Conservation (phyloP, 2,113 vertebrate species). For the Oceanites oceanicus region DNA sequence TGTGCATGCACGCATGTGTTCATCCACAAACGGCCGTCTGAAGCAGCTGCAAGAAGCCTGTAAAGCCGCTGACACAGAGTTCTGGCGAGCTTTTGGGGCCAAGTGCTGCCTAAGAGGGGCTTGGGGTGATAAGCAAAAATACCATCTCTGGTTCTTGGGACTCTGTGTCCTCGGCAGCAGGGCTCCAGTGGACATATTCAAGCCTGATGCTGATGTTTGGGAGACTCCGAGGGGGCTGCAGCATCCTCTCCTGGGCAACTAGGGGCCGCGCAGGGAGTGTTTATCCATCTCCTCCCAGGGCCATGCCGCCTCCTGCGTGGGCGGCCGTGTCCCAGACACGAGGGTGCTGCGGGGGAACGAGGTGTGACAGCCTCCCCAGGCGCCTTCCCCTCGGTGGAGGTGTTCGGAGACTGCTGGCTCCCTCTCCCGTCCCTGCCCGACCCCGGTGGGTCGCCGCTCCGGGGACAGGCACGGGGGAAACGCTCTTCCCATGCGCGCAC, state of each 20-base stretch:
- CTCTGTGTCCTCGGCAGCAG: not conserved
- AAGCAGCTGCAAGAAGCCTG: not conserved
- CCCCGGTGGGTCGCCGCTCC: accelerated
- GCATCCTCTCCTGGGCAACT: not conserved
- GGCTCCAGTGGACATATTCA: not conserved
- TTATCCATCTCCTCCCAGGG: not conserved
- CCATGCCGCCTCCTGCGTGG: not conserved
- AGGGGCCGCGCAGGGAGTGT: accelerated
- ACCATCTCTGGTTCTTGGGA: not conserved
- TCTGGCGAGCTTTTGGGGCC: not conserved
- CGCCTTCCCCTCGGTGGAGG: accelerated
- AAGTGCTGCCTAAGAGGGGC: not conserved
- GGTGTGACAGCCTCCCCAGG: no score
- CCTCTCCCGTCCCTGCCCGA: not conserved
- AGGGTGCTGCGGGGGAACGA: accelerated
- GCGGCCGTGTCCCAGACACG: not conserved
- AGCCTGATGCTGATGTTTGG: not conserved
- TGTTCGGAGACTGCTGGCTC: not conserved
- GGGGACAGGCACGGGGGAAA: not conserved
- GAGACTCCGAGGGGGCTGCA: not conserved
- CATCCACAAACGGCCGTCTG: not conserved
- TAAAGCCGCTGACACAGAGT: not conserved
- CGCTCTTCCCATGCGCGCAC: accelerated
- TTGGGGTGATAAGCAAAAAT: not conserved
- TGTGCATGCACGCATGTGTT: accelerated